Evolutionary conservation across 2,888 invertebrate species (phyloP).

Genomic region (Schizaphis graminum): DNA sequence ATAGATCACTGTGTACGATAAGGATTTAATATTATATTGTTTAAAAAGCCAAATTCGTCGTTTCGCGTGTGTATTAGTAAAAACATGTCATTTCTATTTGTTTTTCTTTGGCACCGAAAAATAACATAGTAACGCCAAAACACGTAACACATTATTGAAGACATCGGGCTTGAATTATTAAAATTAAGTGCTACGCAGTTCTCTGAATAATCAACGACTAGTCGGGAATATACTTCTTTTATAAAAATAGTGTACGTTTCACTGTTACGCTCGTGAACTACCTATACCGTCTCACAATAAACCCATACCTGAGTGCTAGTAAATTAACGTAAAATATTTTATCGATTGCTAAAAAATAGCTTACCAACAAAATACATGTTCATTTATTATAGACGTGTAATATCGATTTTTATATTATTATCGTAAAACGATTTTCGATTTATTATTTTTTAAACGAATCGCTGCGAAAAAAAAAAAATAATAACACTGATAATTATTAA

Average conservation of each 20-base stretch:
- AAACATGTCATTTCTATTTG: background rate
- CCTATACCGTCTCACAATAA: background rate
- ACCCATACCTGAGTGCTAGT: background rate
- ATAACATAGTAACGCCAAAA: constrained; percentile 33
- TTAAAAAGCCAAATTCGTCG: background rate
- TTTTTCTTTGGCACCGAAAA: background rate
- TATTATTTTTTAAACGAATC: background rate
- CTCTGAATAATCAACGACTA: constrained; percentile 27
- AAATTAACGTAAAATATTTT: background rate
- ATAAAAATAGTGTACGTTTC: background rate
- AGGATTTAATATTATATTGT: constrained; percentile 31
- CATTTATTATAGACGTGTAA: background rate
- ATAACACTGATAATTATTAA: too few species aligned
- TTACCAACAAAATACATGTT: background rate
- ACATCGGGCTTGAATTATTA: constrained; percentile 40
- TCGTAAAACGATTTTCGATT: background rate
- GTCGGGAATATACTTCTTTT: background rate
- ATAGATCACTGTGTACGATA: background rate
- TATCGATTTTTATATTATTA: background rate
- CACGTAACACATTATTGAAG: constrained; percentile 53
- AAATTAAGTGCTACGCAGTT: constrained; percentile 5
- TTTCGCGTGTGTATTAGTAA: constrained; percentile 27
- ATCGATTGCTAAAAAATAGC: background rate
- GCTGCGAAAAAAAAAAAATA: background rate
- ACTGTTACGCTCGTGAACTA: background rate